These are phyloP conservation scores for Scelioninae gen. 1 DNA, from an alignment of 2,888 invertebrate genomes.

Conservation along the genomic window DNA sequence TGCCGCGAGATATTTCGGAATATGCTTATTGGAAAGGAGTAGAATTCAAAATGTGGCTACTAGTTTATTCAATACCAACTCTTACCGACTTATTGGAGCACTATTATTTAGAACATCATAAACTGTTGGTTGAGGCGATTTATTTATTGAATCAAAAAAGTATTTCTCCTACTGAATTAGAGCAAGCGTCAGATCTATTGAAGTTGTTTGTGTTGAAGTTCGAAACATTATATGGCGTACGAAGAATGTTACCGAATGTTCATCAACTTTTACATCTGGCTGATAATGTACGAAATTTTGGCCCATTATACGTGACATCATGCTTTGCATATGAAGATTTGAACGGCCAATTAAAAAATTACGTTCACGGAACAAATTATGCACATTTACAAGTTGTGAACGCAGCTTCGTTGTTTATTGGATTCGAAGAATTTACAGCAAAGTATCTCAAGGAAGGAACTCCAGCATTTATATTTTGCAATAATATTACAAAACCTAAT, in stretches of 20 bases:
- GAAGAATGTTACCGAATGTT: conserved; percentile 14
- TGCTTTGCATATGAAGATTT: conserved; percentile 10
- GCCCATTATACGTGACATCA: too few relatives aligned
- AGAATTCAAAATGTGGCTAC: conserved; percentile 23
- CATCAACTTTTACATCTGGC: conserved; percentile 5
- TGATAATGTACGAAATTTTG: too few relatives aligned
- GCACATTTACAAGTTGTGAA: too few relatives aligned
- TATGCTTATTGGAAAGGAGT: conserved; percentile 6
- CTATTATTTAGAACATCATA: conserved; percentile 66
- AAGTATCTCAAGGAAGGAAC: neutral
- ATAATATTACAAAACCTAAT: too few relatives aligned
- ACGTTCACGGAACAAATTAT: too few relatives aligned
- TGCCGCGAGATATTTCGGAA: conserved; percentile 2
- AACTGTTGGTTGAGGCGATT: conserved; percentile 62
- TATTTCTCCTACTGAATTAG: conserved; percentile 33
- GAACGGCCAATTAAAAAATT: conserved; percentile 4
- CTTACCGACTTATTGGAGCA: neutral
- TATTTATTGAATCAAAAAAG: conserved; percentile 53
- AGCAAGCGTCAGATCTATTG: neutral
- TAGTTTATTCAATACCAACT: conserved; percentile 6
- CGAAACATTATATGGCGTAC: too few relatives aligned
- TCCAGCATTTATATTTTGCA: too few relatives aligned
- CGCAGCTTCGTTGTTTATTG: too few relatives aligned
- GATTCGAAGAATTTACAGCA: neutral
- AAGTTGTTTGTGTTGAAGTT: neutral